A percentile compares a stretch with the other conserved stretches of the same genome.
phyloP scores from a whole-genome alignment of 2,888 invertebrate species.

The Campaea margaritaria region DNA sequence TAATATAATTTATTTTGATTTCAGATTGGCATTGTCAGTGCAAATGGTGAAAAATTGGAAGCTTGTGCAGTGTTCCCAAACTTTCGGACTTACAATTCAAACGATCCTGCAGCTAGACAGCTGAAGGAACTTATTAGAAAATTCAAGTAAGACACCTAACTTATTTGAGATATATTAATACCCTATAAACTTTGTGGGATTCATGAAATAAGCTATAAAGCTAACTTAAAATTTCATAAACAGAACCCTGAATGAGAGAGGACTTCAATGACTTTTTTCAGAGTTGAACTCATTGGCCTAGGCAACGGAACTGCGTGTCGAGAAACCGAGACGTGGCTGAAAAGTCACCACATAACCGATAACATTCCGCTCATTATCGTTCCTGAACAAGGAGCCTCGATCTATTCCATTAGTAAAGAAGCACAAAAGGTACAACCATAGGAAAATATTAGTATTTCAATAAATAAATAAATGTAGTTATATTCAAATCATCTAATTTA shows the following conservation, averaged over 20 bases:
- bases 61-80: conserved; percentile 89
- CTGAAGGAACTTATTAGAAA: conserved; percentile 84
- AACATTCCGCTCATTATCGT: conserved; percentile 92
- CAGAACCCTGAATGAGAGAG: no score
- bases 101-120: conserved; percentile 71
- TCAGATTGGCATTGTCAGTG: conserved; percentile 89
- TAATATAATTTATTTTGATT: conserved; percentile 4
- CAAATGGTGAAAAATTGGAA: conserved; percentile 88
- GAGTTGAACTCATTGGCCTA: conserved; percentile 92
- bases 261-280: conserved; percentile 60
- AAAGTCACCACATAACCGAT: conserved; percentile 74
- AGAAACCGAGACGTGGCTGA: conserved; percentile 93
- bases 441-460: no score
- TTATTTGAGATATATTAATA: no score
- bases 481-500: conserved; percentile 1
- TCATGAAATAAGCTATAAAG: no score
- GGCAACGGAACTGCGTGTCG: conserved; percentile 97
- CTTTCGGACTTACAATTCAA: conserved; percentile 67
- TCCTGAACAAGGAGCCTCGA: conserved; percentile 95
- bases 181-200: no score
- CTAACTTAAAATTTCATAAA: no score
- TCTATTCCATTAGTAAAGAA: conserved; percentile 94
- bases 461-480: no score
- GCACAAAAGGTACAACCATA: conserved; percentile 87
- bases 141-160: conserved; percentile 73